These are phyloP conservation scores for Zaprionus ornatus DNA, from an alignment of 1,140 invertebrate genomes.

Conservation along the genomic window DNA sequence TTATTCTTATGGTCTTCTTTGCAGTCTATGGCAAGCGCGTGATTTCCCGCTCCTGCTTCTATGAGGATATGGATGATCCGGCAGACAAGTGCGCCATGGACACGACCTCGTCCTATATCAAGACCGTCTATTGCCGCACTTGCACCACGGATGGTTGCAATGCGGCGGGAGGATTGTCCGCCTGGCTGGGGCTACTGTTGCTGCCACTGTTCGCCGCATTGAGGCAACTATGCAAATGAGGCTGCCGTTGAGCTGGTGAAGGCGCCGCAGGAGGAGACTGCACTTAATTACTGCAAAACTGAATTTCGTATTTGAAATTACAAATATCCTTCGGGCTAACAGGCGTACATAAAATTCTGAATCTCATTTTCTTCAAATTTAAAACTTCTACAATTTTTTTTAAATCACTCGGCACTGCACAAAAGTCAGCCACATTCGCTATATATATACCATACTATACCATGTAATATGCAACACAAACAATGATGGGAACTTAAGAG, in stretches of 20 bases:
- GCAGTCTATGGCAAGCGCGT: constrained; percentile 83
- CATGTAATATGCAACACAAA: constrained; percentile 2
- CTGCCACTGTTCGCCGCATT: constrained; percentile 60
- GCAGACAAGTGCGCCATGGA: constrained; percentile 78
- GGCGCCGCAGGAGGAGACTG: constrained; percentile 15
- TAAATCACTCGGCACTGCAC: constrained; percentile 9
- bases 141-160: constrained; percentile 82
- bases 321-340: constrained; percentile 27
- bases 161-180: constrained; percentile 47
- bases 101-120: constrained; percentile 82
- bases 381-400: constrained; percentile 12
- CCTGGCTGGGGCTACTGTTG: constrained; percentile 38
- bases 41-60: constrained; percentile 82
- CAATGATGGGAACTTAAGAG: background rate
- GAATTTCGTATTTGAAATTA: constrained; percentile 32
- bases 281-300: constrained; percentile 60
- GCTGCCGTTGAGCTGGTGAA: background rate
- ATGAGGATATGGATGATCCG: constrained; percentile 79
- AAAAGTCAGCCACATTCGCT: constrained; percentile 35
- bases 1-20: constrained; percentile 23
- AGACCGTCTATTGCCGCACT: constrained; percentile 82
- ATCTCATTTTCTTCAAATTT: constrained; percentile 12
- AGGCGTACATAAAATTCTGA: constrained; percentile 10
- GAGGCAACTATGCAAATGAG: constrained; percentile 71
- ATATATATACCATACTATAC: constrained; percentile 27